Conservation (phyloP, 2,113 vertebrate species). For the Trachemys scripta region DNA sequence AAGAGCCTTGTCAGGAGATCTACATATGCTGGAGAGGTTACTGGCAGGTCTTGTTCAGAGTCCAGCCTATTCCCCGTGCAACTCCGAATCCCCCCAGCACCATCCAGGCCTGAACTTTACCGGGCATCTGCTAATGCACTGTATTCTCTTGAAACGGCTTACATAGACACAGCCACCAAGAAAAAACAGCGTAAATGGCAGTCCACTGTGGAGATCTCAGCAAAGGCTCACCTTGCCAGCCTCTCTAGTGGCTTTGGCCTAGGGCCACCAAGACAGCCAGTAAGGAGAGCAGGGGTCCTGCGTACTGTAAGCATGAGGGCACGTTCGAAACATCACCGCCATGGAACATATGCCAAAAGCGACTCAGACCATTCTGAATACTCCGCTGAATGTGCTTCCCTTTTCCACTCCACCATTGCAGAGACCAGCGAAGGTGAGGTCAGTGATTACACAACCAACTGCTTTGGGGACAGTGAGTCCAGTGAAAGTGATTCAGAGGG, state of each 20-base stretch:
- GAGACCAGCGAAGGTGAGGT: conserved; percentile 90
- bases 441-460: conserved; percentile 89
- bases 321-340: conserved; percentile 67
- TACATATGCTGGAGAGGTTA: conserved; percentile 66
- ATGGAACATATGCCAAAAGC: conserved; percentile 71
- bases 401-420: conserved; percentile 87
- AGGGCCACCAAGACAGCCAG: not conserved
- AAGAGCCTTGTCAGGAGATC: conserved; percentile 55
- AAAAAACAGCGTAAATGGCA: conserved; percentile 83
- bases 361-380: conserved; percentile 85
- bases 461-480: conserved; percentile 91
- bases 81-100: conserved; percentile 61
- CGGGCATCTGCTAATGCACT: conserved; percentile 59
- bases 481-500: conserved; percentile 82
- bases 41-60: conserved; percentile 84
- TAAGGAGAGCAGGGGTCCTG: conserved; percentile 65
- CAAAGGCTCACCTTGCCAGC: conserved; percentile 37
- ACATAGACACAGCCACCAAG: conserved; percentile 49
- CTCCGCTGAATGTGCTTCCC: conserved; percentile 85
- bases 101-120: conserved; percentile 52
- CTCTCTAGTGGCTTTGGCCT: conserved; percentile 57
- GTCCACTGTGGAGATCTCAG: conserved; percentile 81
- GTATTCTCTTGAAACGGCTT: conserved; percentile 56
- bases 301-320: conserved; percentile 67
- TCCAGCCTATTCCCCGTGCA: conserved; percentile 82